Evolutionary conservation across 2,113 vertebrate species (phyloP), one percentile per base, ranked within the genome.

Genomic region (Pomatorhinus ruficollis): DNA sequence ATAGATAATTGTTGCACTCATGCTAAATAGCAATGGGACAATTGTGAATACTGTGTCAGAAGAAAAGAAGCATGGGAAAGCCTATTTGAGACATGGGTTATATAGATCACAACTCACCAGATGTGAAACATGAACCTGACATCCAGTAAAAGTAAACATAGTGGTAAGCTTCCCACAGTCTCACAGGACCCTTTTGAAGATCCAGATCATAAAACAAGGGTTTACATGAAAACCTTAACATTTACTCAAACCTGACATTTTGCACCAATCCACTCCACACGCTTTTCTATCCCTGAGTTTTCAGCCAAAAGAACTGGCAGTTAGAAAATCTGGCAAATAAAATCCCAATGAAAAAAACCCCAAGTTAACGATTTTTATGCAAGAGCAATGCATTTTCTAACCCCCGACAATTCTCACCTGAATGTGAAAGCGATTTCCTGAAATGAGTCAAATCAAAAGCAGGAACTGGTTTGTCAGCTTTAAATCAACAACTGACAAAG

Each of bases 271-370:
- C 16, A 13, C 6, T 7, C 6, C 16, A 9, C 21, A 8, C 0
- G 1, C 3, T 12, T 66, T 60, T 83, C 40, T 50, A 72, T 21
- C 7, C 4, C 11, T 42, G 22, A 18, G 33, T 71, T 91, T 89
- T 71, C 2, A 5, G 42, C 23, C 25, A 21, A 49, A 75, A 42
- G 2, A 25, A n/a, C 8, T 44, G 31, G 47, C 17, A 76, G 8
- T 14, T 47, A 31, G 50, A 84, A 89, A 89, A 56, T 33, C 24
- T 54, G 21, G 6, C 15, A 93, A 89, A 91, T 22, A 64, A 74
- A 93, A 74, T 23, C 16, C 37, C 30, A 70, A 11, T 1, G 0
- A 31, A 63, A 56, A 40, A 4, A 6, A 1, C 0, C 5, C 3
- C 8, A 40, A 69, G 5, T 23, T 69, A 25, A 53, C 17, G 0